phyloP scores from a whole-genome alignment of 2,113 vertebrate genomes.

The Tragelaphus buxtoni region DNA sequence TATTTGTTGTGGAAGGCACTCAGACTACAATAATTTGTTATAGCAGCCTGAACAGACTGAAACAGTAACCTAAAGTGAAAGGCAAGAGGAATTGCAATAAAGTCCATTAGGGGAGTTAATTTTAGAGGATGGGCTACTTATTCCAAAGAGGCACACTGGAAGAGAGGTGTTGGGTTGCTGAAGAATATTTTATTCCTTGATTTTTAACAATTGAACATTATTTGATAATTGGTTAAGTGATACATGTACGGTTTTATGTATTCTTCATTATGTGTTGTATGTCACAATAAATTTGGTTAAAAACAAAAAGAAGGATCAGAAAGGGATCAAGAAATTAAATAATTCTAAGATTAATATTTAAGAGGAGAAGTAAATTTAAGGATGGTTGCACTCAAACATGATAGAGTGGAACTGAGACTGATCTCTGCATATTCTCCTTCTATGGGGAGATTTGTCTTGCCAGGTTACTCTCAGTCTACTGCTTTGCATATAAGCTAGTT shows the following conservation, averaged over 20 bases:
- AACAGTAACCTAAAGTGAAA: neutral
- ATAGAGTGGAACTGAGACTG: neutral
- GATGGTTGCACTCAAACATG: neutral
- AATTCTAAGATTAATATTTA: neutral
- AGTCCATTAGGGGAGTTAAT: neutral
- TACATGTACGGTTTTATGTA: neutral
- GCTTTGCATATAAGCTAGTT: neutral
- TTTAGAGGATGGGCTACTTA: neutral
- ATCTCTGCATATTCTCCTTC: rapidly evolving
- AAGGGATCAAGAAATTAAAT: neutral
- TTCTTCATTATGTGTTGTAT: neutral
- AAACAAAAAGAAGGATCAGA: neutral
- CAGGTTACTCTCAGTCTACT: neutral
- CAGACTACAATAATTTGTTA: neutral
- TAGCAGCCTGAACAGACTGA: neutral
- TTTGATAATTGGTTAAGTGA: neutral
- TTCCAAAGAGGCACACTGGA: neutral
- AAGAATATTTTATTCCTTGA: neutral
- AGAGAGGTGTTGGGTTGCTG: no score
- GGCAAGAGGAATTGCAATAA: neutral
- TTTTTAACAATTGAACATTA: neutral
- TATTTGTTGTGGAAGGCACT: neutral
- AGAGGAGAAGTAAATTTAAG: neutral
- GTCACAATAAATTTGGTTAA: neutral
- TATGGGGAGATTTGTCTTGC: neutral